Base-by-base conservation (phyloP, 2,888 invertebrate genomes). In the Onchidella celtica region DNA sequence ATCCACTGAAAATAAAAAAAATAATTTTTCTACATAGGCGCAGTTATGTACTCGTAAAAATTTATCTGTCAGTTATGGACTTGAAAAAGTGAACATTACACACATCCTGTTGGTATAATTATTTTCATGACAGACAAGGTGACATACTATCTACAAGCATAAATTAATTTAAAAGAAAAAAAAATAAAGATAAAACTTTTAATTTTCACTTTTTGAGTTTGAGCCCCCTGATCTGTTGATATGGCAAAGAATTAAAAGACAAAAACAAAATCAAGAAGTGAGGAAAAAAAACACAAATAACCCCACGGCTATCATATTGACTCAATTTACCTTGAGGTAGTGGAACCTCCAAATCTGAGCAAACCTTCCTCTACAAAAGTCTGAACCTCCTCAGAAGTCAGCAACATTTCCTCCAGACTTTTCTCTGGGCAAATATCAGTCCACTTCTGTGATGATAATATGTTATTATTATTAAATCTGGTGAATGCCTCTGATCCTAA, bases 1-100 rank as follows among this genome's bases (percentile, higher is more conserved):
- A 34, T 24, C 74, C 78, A 9, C 83, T 83, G 81, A 21, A 63
- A 78, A 55, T 29, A 2, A 73, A 17, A 11, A 47, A 47, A 17
- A 47, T 6, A 17, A 47, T 47, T 47, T 11, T 47, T 47, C 6
- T n/a, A n/a, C n/a, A n/a, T n/a, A n/a, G n/a, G n/a, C n/a, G n/a
- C n/a, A n/a, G n/a, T n/a, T n/a, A n/a, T n/a, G n/a, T n/a, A n/a
- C n/a, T n/a, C n/a, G n/a, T n/a, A n/a, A n/a, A n/a, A n/a, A n/a
- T n/a, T n/a, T n/a, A n/a, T n/a, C n/a, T n/a, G n/a, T n/a, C n/a
- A n/a, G n/a, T n/a, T n/a, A n/a, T n/a, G n/a, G n/a, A n/a, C n/a
- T n/a, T n/a, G n/a, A n/a, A n/a, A n/a, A n/a, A n/a, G n/a, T n/a
- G n/a, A n/a, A n/a, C n/a, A n/a, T n/a, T n/a, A n/a, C 55, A 55